phyloP scores from a whole-genome alignment of 2,797 vertebrate species.

The Chrosomus eos region DNA sequence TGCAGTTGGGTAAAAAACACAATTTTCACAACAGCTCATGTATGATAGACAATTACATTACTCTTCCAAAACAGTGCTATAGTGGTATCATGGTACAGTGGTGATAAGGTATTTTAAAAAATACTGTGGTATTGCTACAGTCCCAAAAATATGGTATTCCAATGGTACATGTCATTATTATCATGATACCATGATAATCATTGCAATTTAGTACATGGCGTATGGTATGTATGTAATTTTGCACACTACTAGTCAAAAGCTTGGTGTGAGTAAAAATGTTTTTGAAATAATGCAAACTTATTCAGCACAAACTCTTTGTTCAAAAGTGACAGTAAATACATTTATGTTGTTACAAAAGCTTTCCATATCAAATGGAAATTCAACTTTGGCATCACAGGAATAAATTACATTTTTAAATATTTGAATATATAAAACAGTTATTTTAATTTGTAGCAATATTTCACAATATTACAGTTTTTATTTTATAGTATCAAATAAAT shows the following conservation, averaged over 20 bases:
- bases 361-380: not conserved
- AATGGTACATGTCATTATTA: not conserved
- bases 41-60: not conserved
- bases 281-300: not conserved
- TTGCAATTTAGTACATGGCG: not conserved
- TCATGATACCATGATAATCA: not conserved
- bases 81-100: not conserved
- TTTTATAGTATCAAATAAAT: not conserved
- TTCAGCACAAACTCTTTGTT: not conserved
- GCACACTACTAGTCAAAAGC: not conserved
- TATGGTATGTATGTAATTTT: not conserved
- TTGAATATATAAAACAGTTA: not conserved
- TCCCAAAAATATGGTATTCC: not conserved
- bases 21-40: not conserved
- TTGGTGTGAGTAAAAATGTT: not conserved
- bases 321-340: not conserved
- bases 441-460: not conserved
- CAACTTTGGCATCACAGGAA: not conserved
- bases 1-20: conserved; percentile 59
- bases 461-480: not conserved
- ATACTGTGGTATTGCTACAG: not conserved
- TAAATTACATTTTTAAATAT: not conserved
- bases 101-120: not conserved
- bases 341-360: not conserved
- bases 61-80: not conserved